A percentile compares a stretch with the other conserved stretches of the same genome.
Evolutionary conservation across 2,888 invertebrate genomes (phyloP).

Genomic region (Troglohyphantes excavatus): DNA sequence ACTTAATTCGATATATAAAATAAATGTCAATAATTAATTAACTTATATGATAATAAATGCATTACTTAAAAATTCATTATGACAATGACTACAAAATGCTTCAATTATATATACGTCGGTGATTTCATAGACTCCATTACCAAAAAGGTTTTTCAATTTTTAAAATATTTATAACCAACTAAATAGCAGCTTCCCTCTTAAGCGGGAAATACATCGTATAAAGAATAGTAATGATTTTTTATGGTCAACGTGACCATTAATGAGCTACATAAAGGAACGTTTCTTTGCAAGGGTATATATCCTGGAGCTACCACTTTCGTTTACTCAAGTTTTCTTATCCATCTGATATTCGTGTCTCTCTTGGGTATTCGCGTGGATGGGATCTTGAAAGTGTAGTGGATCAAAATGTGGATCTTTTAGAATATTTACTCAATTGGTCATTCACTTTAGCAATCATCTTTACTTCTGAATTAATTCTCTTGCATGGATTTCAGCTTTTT

Average conservation of each 20-base stretch:
- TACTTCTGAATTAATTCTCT: too few species aligned
- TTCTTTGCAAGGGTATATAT: not conserved
- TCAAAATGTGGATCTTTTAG: not conserved
- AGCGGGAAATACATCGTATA: not conserved
- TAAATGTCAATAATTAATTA: too few species aligned
- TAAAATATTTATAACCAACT: too few species aligned
- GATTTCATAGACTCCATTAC: too few species aligned
- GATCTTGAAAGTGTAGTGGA: not conserved
- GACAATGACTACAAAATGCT: too few species aligned
- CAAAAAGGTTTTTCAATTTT: too few species aligned
- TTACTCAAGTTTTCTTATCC: not conserved
- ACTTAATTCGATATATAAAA: too few species aligned
- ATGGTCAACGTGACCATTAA: conserved; percentile 4
- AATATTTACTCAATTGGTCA: not conserved
- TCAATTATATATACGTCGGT: too few species aligned
- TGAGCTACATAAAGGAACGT: not conserved
- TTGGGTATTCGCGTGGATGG: not conserved
- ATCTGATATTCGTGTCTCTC: not conserved
- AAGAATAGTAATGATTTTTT: not conserved
- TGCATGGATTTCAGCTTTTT: too few species aligned
- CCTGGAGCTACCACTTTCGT: not conserved
- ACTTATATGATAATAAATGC: too few species aligned
- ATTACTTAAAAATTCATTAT: too few species aligned
- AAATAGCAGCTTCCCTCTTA: too few species aligned
- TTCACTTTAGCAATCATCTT: not conserved